Base-by-base conservation (phyloP, 2,888 invertebrate genomes). In the Ganaspis brasiliensis region DNA sequence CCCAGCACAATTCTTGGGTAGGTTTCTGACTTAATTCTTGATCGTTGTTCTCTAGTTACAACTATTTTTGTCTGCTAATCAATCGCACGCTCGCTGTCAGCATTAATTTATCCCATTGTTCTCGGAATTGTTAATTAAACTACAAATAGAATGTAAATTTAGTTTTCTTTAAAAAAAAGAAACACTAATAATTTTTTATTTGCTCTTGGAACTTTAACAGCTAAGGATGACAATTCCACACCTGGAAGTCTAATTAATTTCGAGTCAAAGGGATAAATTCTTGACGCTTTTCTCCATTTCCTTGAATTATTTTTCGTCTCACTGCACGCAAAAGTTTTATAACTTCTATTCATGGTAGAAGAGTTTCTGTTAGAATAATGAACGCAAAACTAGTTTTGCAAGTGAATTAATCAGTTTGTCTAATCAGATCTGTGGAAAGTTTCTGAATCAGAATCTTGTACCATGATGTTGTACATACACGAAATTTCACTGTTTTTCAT, bases 1-100 rank as follows among this genome's bases (percentile, higher is more conserved):
- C 86, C 90, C 61, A 89, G 86, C 37, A 89, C 89, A 72, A 88
- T 90, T 81, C 88, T 91, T 79, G 89, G 91, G 91, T 91, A 87
- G 88, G 88, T 81, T 61, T 78, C 71, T 5, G 12, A 8, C 12
- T 2, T 40, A 52, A 6, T 52, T 2, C 14, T 49, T 52, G 19
- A 6, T 40, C 19, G 0, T 19, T 52, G 16, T 19, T n/a, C 1
- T 9, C 16, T 16, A 52, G 8, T 52, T 52, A 16, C 52, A 4
- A 6, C 31, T 31, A 31, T 31, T 31, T 31, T 31, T 31, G 2
- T 31, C 2, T 31, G 31, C 31, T 31, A 31, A 31, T 4, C 6
- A n/a, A 31, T 31, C 31, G 31, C 31, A 31, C 6, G 31, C 31
- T n/a, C n/a, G n/a, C n/a, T n/a, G 31, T 31, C 2, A 6, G 6